These are phyloP conservation scores for Tipula unca DNA, from an alignment of 2,888 invertebrate species.

Conservation along the genomic window DNA sequence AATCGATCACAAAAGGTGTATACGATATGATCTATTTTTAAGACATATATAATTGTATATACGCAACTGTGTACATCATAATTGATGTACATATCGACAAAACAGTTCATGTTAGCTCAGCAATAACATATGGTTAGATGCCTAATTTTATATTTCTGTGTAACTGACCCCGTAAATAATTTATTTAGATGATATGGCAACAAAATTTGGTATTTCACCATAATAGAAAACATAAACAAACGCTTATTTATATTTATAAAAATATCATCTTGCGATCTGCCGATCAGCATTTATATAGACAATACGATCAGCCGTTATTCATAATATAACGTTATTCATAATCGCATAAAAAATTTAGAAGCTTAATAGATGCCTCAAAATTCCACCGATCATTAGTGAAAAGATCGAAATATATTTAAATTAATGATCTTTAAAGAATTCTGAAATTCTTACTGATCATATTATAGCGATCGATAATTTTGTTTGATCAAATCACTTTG, in stretches of 20 bases:
- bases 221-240: background rate
- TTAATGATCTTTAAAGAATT: too few relatives aligned
- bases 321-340: too few relatives aligned
- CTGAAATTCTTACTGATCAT: too few relatives aligned
- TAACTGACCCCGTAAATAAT: background rate
- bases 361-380: too few relatives aligned
- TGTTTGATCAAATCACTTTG: too few relatives aligned
- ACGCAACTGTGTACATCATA: background rate
- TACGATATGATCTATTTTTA: background rate
- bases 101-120: background rate
- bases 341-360: too few relatives aligned
- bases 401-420: too few relatives aligned
- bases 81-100: background rate
- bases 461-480: too few relatives aligned
- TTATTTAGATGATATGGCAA: background rate
- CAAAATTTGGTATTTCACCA: background rate
- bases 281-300: background rate
- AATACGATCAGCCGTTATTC: too few relatives aligned
- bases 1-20: background rate
- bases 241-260: background rate
- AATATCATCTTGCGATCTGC: background rate
- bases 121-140: background rate
- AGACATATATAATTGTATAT: background rate
- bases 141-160: background rate
- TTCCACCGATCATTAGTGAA: too few relatives aligned